Percentiles rank a stretch among this genome's conserved stretches.
These are phyloP conservation scores for Picathartes gymnocephalus DNA, from an alignment of 2,113 vertebrate species.

Conservation along the genomic window DNA sequence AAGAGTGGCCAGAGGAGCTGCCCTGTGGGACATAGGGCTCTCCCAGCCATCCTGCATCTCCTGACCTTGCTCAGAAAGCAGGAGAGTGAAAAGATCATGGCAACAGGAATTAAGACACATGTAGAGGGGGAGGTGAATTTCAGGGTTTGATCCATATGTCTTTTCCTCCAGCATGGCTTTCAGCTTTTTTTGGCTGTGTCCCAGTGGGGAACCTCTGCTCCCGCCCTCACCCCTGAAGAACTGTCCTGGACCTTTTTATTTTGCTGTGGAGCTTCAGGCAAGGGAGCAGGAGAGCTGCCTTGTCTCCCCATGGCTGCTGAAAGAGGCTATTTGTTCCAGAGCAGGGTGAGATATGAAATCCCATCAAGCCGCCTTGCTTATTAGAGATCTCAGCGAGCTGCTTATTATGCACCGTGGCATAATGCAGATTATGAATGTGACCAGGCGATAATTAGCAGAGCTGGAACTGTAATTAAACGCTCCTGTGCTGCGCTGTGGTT, in stretches of 20 bases:
- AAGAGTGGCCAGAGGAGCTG: background rate
- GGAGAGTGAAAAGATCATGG: background rate
- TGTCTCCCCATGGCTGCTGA: slow-evolving; percentile 28
- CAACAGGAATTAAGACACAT: background rate
- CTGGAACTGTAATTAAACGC: slow-evolving; percentile 69
- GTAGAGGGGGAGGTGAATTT: background rate
- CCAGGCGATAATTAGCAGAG: slow-evolving; percentile 73
- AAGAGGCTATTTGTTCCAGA: slow-evolving; percentile 43
- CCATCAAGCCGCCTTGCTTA: slow-evolving; percentile 54
- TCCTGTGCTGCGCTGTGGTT: slow-evolving; percentile 57
- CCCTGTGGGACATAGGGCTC: background rate
- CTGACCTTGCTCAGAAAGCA: background rate
- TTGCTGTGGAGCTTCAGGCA: background rate
- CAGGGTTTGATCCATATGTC: background rate
- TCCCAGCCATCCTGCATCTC: background rate
- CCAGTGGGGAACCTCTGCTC: background rate
- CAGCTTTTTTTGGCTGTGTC: background rate
- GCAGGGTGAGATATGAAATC: slow-evolving; percentile 63
- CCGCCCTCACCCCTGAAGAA: background rate
- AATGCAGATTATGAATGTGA: slow-evolving; percentile 71
- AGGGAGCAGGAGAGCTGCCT: background rate
- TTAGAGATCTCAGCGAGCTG: slow-evolving; percentile 66
- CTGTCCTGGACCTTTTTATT: background rate
- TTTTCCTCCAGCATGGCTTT: background rate
- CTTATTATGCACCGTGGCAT: slow-evolving; percentile 67